Evolutionary conservation across 2,888 invertebrate genomes (phyloP), one percentile per base, ranked within the genome.

Genomic region (Leptopterna dolabrata): DNA sequence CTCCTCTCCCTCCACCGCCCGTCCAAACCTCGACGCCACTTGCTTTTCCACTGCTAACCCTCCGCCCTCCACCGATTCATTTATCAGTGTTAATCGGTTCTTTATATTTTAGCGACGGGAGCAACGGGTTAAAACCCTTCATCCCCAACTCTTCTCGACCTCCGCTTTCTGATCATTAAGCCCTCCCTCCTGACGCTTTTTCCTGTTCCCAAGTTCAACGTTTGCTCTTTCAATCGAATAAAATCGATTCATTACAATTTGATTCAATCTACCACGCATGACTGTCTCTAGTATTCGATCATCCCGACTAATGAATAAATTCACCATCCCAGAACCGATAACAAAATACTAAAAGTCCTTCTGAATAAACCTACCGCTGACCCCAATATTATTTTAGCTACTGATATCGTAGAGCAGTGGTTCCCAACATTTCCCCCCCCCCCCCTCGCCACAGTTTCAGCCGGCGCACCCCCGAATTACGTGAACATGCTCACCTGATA

Each of bases 31-130:
- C 36, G 6, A 4, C 76, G 24, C 76, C 76, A 73, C 29, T 36
- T 36, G 36, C 36, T 73, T 19, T 24, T 43, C 76, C 43, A 41
- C 45, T 24, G 43, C n/a, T n/a, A 71, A 43, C 76, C 76, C 76
- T 76, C 43, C 55, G 7, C 36, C 36, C 36, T 36, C 36, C 4
- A 36, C 36, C 41, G 43, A 43, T 36, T 76, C 76, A 76, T 76
- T 76, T 43, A 76, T 76, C 76, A 76, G 76, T 43, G 76, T 76
- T 76, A 76, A 76, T 76, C 76, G 76, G 76, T 76, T 76, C 76
- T 76, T 76, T 76, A 76, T 76, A 76, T 76, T 76, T 76, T 41
- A 76, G 76, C 76, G 43, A 36, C 36, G 36, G 36, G 36, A 55
- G 55, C 55, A 55, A n/a, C n/a, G 55, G 24, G 24, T 43, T 43